phyloP scores from a whole-genome alignment of 2,113 vertebrate species.

The Macrotus californicus region DNA sequence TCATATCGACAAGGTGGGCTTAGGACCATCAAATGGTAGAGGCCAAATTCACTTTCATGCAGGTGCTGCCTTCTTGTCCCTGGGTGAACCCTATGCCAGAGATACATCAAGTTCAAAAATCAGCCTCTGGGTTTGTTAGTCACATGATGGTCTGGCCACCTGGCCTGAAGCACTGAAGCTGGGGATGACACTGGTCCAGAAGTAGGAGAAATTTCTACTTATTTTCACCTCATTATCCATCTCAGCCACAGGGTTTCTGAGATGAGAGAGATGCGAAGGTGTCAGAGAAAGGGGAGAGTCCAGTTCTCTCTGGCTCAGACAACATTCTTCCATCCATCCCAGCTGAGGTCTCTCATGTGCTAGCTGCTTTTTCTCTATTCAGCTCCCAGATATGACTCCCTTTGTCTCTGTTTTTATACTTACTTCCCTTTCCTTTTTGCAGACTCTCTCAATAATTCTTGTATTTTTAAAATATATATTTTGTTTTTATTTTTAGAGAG shows the following conservation, averaged over 20 bases:
- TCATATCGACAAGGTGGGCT: neutral
- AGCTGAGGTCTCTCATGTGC: neutral
- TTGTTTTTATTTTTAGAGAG: too few species aligned
- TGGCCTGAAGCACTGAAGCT: neutral
- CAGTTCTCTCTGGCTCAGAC: neutral
- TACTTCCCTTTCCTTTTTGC: neutral
- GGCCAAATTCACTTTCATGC: neutral
- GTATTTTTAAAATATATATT: too few species aligned
- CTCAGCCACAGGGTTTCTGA: accelerated
- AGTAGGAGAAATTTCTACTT: neutral
- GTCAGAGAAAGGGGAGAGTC: neutral
- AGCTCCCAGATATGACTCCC: too few species aligned
- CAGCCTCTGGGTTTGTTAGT: neutral
- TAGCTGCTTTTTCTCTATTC: neutral
- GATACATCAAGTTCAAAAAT: neutral
- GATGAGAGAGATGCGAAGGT: neutral
- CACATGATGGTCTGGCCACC: neutral
- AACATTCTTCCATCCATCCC: too few species aligned
- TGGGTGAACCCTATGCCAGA: neutral
- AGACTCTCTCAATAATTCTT: neutral
- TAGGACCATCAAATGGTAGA: neutral
- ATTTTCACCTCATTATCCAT: neutral
- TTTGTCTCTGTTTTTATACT: neutral
- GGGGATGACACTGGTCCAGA: neutral
- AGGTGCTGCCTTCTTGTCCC: too few species aligned